These are phyloP conservation scores for Rhinoderma darwinii DNA, from an alignment of 2,113 vertebrate genomes.

Conservation along the genomic window DNA sequence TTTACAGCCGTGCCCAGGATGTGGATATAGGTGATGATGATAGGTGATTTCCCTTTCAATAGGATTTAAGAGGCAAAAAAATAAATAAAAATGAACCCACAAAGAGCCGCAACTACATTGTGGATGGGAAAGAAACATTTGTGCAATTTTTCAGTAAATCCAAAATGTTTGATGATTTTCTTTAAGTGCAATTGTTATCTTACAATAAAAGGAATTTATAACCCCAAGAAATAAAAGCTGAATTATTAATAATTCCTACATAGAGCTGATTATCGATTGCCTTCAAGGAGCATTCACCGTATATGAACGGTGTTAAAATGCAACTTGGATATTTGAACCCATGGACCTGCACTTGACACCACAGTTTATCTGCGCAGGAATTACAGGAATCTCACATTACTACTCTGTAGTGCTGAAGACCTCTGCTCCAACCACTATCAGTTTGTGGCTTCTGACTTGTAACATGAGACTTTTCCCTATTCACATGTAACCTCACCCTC, in stretches of 20 bases:
- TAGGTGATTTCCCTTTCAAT: no score
- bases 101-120: no score
- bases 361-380: neutral
- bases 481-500: neutral
- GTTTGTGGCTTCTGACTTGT: neutral
- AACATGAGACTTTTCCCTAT: neutral
- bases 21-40: no score
- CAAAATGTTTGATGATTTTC: neutral
- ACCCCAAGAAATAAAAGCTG: neutral
- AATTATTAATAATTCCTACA: neutral
- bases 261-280: neutral
- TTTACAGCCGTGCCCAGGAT: no score
- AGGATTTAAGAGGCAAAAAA: no score
- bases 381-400: conserved; percentile 10
- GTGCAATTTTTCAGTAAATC: no score
- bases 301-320: neutral
- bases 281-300: neutral
- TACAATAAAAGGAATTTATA: neutral
- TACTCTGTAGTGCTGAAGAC: neutral
- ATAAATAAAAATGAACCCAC: no score
- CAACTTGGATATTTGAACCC: neutral
- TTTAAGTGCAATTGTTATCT: neutral
- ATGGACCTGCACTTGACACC: neutral
- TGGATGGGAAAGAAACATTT: no score
- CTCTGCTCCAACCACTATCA: neutral